phyloP scores from a whole-genome alignment of 2,113 vertebrate species.

The Leptosomus discolor region DNA sequence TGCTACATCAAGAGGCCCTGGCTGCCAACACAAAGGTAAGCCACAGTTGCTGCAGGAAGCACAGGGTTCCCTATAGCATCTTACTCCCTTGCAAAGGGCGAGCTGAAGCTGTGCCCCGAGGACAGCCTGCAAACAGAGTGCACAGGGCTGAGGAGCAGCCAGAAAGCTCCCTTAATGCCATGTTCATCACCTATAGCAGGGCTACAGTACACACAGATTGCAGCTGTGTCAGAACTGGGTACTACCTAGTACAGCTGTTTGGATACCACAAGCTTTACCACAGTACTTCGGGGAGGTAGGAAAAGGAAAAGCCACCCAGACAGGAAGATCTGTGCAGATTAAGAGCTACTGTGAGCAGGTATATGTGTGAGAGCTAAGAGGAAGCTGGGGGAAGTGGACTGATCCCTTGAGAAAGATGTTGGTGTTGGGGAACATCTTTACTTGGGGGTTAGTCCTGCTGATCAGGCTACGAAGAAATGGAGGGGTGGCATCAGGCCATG shows the following conservation, averaged over 20 bases:
- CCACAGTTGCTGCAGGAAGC: neutral
- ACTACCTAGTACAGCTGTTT: neutral
- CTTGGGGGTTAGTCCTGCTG: neutral
- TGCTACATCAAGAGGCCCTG: neutral
- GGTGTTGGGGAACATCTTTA: neutral
- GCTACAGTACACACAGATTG: neutral
- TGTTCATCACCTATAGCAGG: rapidly evolving
- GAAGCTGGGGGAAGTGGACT: neutral
- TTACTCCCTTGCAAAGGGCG: neutral
- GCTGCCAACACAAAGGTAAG: neutral
- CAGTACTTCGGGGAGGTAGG: neutral
- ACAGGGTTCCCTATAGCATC: neutral
- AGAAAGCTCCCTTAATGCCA: neutral
- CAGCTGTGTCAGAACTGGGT: neutral
- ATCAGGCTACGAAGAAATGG: neutral
- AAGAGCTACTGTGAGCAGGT: neutral
- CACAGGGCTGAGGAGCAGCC: neutral
- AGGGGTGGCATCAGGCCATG: neutral
- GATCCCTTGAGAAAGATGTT: neutral
- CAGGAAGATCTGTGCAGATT: neutral
- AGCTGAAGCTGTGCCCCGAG: neutral
- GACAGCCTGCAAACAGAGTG: neutral
- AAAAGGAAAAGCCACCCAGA: neutral
- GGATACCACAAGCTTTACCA: neutral
- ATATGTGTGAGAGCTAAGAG: neutral